Base-by-base conservation (phyloP, 2,113 vertebrate genomes). In the Oenanthe oenanthe region DNA sequence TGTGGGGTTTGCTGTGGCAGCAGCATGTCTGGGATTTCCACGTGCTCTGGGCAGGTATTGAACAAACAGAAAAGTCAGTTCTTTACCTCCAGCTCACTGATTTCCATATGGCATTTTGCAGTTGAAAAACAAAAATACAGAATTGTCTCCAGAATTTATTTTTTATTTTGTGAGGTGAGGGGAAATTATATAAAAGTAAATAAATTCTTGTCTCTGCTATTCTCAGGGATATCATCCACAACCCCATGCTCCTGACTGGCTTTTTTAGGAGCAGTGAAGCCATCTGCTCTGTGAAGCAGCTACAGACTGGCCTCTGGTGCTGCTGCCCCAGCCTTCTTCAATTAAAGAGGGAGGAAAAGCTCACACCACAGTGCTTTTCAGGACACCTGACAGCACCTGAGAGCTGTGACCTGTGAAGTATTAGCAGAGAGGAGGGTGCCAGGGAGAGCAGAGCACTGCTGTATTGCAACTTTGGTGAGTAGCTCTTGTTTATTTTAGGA, bases 311-410 rank as follows among this genome's bases (percentile, higher is more conserved):
- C 36, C 48, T 51, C 74, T 40, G 78, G 61, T 82, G 66, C 61
- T 82, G 74, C 61, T 81, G 43, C 20, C 57, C 29, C 70, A 66
- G 48, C 25, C 18, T 80, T 72, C 40, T 58, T 34, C 45, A 88
- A 6, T 62, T 47, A 50, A 58, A 36, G 20, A 62, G 43, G 47
- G 62, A 85, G 36, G 50, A 75, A 75, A 72, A 53, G 17, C 42
- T 48, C 42, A 34, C 13, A 16, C 8, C 17, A 10, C 29, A 32
- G 50, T 17, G 58, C 21, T 76, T 92, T 92, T 85, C 68, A 51
- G 19, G 50, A 1, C 10, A 36, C 10, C 4, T 47, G 3, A 12
- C 31, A 3, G 10, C 3, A 6, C 4, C 1, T 57, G 0, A 9
- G n/a, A 40, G 28, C 4, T 28, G 9, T 60, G 31, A 20, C 32